Evolutionary conservation across 1,140 invertebrate genomes (phyloP).

Genomic region (Drosophila yakuba): DNA sequence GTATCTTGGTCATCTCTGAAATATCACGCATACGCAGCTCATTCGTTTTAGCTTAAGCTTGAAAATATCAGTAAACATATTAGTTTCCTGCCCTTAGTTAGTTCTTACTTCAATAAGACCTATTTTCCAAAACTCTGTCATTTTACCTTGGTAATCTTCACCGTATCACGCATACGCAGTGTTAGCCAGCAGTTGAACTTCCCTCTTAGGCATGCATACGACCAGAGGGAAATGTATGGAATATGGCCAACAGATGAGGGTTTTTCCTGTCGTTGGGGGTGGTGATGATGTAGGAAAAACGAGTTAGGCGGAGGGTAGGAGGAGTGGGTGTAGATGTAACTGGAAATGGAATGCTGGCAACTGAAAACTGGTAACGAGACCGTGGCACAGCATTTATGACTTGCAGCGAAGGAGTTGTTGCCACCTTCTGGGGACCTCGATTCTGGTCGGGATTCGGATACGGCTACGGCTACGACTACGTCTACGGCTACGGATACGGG

Average conservation of each 20-base stretch:
- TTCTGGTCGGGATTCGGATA: slow-evolving; percentile 1
- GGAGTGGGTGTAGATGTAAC: neutral
- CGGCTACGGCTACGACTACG: neutral
- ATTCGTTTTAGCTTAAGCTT: too few species aligned
- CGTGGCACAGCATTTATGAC: slow-evolving; percentile 58
- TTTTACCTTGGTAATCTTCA: neutral
- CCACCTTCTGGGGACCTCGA: slow-evolving; percentile 1
- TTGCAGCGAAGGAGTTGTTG: slow-evolving; percentile 29
- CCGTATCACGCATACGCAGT: slow-evolving; percentile 48
- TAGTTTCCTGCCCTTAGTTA: too few species aligned
- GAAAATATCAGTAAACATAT: too few species aligned
- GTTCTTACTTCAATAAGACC: too few species aligned
- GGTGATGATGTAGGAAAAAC: neutral
- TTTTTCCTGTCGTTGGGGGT: neutral
- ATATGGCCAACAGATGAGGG: slow-evolving; percentile 9
- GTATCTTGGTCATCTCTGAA: neutral
- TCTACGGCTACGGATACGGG: neutral
- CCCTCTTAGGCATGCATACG: slow-evolving; percentile 49
- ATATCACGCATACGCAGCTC: slow-evolving; percentile 44
- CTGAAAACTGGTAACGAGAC: slow-evolving; percentile 7
- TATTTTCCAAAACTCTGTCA: too few species aligned
- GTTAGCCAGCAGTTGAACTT: slow-evolving; percentile 29
- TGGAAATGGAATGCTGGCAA: slow-evolving; percentile 2
- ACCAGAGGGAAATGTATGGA: slow-evolving; percentile 8
- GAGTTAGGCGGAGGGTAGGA: slow-evolving; percentile 1